Evolutionary conservation across 2,888 invertebrate genomes (phyloP), one percentile per base, ranked within the genome.

Genomic region (Oscheius sp.): DNA sequence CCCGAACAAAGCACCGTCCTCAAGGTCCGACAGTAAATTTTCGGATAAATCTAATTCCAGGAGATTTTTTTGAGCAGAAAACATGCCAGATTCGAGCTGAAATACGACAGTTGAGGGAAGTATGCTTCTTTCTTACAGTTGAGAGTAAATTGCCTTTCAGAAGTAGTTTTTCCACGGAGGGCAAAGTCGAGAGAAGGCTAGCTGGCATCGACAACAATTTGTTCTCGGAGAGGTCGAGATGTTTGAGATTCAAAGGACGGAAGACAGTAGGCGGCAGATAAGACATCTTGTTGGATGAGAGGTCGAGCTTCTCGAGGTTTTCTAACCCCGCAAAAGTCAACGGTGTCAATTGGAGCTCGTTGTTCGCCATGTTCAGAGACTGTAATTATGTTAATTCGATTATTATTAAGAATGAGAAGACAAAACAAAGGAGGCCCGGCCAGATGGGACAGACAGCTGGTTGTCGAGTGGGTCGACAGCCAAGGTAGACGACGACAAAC

Each of bases 71-170:
- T 79, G 79, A n/a, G 75, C 75, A 3, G 61, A 35, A 63, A 79
- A 81, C 76, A 78, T 81, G 53, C 81, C 81, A n/a, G 81, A 74
- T 25, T 81, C 81, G n/a, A 81, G 55, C 81, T 81, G 75, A 69
- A 61, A 61, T n/a, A 41, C n/a, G 45, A 46, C n/a, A 46, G 23
- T 16, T 7, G 18, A 41, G 52, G 29, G 56, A 25, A 73, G 23
- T 2, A n/a, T 3, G 25, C n/a, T n/a, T n/a, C n/a, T n/a, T n/a
- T 21, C 77, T 74, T 55, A 81, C 81, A 43, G 71, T 78, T 55
- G 79, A 77, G 3, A 81, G 55, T 16, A 81, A 56, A 55, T 81
- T 81, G 56, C 73, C 69, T 35, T 63, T 46, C 25, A 79, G 46
- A 35, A 69, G 76, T 43, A 81, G 58, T 2, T 46, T 25, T 23